phyloP scores from a whole-genome alignment of 2,888 invertebrate genomes.

The Chydorus sphaericus region DNA sequence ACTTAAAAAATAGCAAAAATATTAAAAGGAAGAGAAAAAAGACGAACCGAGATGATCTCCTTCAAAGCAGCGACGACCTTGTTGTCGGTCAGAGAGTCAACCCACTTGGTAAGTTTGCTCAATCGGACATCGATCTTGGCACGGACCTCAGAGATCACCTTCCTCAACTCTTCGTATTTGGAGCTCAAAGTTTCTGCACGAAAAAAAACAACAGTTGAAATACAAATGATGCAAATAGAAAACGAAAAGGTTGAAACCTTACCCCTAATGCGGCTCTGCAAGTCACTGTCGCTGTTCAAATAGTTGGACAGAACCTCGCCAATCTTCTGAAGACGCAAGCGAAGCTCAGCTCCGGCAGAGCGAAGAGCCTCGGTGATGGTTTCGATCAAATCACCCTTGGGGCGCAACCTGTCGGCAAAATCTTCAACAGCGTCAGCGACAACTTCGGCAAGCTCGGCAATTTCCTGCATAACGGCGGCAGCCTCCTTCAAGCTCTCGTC shows the following conservation, averaged over 20 bases:
- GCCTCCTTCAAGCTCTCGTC: slow-evolving; percentile 38
- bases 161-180: not conserved
- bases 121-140: not conserved
- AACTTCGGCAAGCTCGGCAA: slow-evolving; percentile 42
- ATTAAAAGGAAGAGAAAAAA: not conserved
- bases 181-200: too few relatives aligned
- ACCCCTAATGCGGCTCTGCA: too few relatives aligned
- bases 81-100: not conserved
- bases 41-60: not conserved
- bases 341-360: too few relatives aligned
- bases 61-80: not conserved
- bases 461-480: slow-evolving; percentile 37
- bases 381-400: slow-evolving; percentile 14
- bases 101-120: not conserved
- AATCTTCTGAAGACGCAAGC: too few relatives aligned
- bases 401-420: not conserved
- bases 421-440: not conserved
- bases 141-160: not conserved
- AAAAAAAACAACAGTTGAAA: not conserved
- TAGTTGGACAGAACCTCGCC: slow-evolving; percentile 1
- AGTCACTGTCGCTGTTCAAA: slow-evolving; percentile 15
- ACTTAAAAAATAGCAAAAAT: not conserved
- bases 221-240: not conserved
- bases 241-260: slow-evolving; percentile 16
- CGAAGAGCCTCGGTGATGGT: slow-evolving; percentile 13